phyloP scores from a whole-genome alignment of 1,140 invertebrate species.

The Medauroidea extradentata region DNA sequence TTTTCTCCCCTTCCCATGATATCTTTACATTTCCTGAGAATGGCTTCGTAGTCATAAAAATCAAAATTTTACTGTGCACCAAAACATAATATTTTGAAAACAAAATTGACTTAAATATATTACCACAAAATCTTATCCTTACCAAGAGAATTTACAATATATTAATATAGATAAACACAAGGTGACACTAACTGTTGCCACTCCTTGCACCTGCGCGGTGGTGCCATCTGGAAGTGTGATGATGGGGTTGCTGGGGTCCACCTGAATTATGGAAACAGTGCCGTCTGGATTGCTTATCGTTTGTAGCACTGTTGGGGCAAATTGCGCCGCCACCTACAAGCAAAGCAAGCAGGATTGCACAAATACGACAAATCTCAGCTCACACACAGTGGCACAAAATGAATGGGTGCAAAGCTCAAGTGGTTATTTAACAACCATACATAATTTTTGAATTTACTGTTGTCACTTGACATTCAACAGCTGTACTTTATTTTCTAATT shows the following conservation, averaged over 20 bases:
- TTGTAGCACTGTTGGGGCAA: conserved; percentile 87
- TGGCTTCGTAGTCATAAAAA: background rate
- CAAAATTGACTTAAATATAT: background rate
- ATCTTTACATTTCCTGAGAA: too few species aligned
- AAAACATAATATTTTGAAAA: background rate
- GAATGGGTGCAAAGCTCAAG: too few species aligned
- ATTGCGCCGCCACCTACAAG: conserved; percentile 61
- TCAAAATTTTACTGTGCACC: background rate
- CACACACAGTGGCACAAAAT: too few species aligned
- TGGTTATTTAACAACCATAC: too few species aligned
- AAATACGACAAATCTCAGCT: too few species aligned
- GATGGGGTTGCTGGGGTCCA: conserved; percentile 90
- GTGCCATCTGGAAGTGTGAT: conserved; percentile 94
- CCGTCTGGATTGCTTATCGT: conserved; percentile 96
- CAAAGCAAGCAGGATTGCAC: background rate
- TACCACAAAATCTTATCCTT: background rate
- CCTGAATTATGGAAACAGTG: conserved; percentile 92
- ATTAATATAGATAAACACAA: background rate
- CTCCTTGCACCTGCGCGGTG: conserved; percentile 87
- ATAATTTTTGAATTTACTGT: too few species aligned
- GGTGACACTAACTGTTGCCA: conserved; percentile 66
- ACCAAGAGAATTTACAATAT: too few species aligned
- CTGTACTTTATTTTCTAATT: too few species aligned
- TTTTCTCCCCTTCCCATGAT: too few species aligned
- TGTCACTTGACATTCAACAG: too few species aligned